Base-by-base conservation (phyloP, 2,888 invertebrate genomes). In the Trypoxylon attenuatum region DNA sequence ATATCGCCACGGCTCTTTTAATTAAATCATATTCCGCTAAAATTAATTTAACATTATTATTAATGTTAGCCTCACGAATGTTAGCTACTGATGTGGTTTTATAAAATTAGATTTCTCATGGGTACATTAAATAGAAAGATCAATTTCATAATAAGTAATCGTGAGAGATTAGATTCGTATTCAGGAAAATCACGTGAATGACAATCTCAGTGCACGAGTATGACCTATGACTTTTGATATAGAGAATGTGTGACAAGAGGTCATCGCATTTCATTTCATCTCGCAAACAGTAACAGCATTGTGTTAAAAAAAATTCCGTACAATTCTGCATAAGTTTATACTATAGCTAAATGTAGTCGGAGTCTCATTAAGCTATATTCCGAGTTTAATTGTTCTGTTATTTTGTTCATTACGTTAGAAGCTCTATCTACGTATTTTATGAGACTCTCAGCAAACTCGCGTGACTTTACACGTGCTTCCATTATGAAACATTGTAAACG, bases 21-120 rank as follows among this genome's bases (percentile, higher is more conserved):
- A 98, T 93, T 55, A 99, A 89, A 79, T 97, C 95, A 83, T 95
- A 93, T 88, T 99, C 99, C 84, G 95, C 98, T 96, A 87, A 45
- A 25, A 5, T 16, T 55, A 10, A 39, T 41, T 33, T 41, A 39
- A 2, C 22, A 21, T 29, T 4, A 6, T 25, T 5, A 41, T 18
- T 6, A 25, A 22, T 39, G 19, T 42, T 21, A 33, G 39, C 52
- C 39, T 39, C 25, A 27, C 47, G 2, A 43, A 46, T 61, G n/a
- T n/a, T n/a, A n/a, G n/a, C n/a, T n/a, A n/a, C n/a, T n/a, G n/a
- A 10, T 54, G 25, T 19, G 6, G 38, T 10, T 1, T 10, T 27
- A 16, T 23, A 15, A n/a, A 25, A 46, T 50, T 41, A 63, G 41
- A 21, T 33, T 52, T 52, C 33, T 27, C 18, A 25, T 53, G n/a